phyloP scores from a whole-genome alignment of 2,797 vertebrate species.

The Xiphorhynchus erythropygius region DNA sequence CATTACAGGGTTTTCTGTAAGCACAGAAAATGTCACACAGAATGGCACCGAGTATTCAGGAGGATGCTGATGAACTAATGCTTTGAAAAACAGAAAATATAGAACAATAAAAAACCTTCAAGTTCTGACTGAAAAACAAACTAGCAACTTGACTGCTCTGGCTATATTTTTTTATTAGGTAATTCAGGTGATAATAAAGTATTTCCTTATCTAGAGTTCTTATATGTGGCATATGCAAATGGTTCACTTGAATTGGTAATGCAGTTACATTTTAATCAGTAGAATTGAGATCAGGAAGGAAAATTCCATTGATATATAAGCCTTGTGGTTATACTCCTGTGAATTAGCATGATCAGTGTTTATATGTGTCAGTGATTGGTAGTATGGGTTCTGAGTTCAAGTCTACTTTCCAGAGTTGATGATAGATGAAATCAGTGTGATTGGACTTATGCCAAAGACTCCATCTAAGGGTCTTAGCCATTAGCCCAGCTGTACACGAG shows the following conservation, averaged over 20 bases:
- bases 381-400: neutral
- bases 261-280: neutral
- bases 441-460: conserved; percentile 2
- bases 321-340: neutral
- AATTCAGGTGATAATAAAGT: neutral
- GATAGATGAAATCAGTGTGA: neutral
- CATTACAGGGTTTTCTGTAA: neutral
- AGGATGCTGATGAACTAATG: neutral
- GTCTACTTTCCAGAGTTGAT: neutral
- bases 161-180: neutral
- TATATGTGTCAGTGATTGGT: conserved; percentile 8
- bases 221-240: neutral
- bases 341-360: neutral
- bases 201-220: neutral
- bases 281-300: conserved; percentile 7
- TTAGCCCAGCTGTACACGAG: neutral
- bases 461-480: conserved; percentile 27
- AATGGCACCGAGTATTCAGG: neutral
- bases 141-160: neutral
- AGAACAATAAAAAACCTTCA: neutral
- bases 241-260: neutral
- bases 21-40: neutral
- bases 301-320: neutral
- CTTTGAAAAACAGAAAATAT: neutral
- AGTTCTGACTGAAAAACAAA: neutral